Evolutionary conservation across 2,113 vertebrate genomes (phyloP).

Genomic region (Seriola aureovittata): DNA sequence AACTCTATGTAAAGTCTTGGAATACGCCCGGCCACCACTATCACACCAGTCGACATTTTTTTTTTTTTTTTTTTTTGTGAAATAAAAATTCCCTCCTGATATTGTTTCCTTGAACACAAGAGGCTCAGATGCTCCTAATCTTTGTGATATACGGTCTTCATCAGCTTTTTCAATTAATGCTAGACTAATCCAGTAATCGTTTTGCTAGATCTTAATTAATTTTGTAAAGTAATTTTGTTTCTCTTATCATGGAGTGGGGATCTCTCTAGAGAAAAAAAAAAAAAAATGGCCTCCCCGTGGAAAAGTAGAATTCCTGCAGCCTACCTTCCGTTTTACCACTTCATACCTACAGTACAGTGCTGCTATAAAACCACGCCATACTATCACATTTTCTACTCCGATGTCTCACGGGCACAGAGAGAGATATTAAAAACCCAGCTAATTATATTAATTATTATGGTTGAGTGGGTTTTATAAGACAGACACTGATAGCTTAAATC

Average conservation of each 20-base stretch:
- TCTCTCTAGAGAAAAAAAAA: conserved; percentile 53
- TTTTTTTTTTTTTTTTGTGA: neutral
- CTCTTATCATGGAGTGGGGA: conserved; percentile 63
- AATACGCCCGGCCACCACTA: neutral
- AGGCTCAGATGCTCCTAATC: conserved; percentile 53
- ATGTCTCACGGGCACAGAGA: neutral
- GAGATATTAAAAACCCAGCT: neutral
- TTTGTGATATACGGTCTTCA: conserved; percentile 69
- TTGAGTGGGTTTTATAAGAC: conserved; percentile 25
- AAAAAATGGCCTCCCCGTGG: conserved; percentile 48
- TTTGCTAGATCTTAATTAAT: conserved; percentile 82
- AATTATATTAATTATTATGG: conserved; percentile 8
- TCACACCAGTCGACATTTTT: conserved; percentile 14
- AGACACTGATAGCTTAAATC: conserved; percentile 12
- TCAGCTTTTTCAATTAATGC: conserved; percentile 76
- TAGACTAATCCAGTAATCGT: conserved; percentile 77
- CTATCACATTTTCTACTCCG: neutral
- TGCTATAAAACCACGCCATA: neutral
- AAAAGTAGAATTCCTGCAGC: conserved; percentile 42
- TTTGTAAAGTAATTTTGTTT: conserved; percentile 72
- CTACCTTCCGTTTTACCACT: conserved; percentile 19
- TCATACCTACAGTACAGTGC: neutral
- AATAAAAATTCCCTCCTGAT: conserved; percentile 36
- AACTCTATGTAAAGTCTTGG: conserved; percentile 24
- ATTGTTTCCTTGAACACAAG: conserved; percentile 52